Evolutionary conservation across 2,888 invertebrate genomes (phyloP).

Genomic region (Machimus atricapillus): DNA sequence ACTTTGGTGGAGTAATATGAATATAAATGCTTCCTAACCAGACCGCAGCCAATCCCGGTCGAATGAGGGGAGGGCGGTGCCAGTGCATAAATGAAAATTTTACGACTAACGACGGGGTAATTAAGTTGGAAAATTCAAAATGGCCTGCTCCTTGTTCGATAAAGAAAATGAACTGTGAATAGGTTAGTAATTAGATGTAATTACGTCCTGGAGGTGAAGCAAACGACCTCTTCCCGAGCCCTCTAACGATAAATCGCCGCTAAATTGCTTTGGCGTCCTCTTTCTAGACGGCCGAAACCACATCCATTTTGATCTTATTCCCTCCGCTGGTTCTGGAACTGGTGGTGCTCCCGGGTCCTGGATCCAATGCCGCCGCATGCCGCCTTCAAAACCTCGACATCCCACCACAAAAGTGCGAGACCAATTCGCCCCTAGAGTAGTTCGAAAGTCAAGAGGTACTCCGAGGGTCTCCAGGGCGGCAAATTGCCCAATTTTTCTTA

Average conservation of each 20-base stretch:
- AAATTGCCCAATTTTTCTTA: constrained; percentile 17
- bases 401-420: neutral
- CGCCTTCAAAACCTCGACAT: neutral
- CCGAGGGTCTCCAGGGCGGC: neutral
- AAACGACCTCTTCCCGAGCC: neutral
- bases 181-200: constrained; percentile 10
- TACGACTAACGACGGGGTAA: neutral
- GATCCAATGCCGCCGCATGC: neutral
- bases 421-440: neutral
- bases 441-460: constrained; percentile 3
- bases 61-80: neutral
- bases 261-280: constrained; percentile 6
- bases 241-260: neutral
- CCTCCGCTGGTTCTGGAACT: neutral
- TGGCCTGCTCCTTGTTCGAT: neutral
- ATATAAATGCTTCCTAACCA: neutral
- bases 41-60: neutral
- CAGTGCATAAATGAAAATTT: neutral
- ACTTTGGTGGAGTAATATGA: neutral
- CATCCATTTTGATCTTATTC: neutral
- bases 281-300: neutral
- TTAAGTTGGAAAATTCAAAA: constrained; percentile 26
- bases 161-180: constrained; percentile 23
- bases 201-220: constrained; percentile 13
- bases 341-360: neutral